These are phyloP conservation scores for Epistrophella euchroma DNA, from an alignment of 2,888 invertebrate genomes.

Conservation along the genomic window DNA sequence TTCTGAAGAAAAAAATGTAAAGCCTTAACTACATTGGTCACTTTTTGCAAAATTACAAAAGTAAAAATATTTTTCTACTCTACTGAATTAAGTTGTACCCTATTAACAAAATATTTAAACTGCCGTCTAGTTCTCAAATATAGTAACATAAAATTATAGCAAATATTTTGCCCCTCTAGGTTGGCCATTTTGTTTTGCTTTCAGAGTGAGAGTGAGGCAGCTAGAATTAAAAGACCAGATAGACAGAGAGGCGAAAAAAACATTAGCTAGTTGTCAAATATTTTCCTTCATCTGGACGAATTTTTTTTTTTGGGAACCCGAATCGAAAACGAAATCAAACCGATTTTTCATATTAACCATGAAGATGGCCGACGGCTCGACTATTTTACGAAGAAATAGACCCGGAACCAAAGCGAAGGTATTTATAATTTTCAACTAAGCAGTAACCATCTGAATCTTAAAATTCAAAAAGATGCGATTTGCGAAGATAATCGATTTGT, in stretches of 20 bases:
- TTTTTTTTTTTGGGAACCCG: constrained; percentile 63
- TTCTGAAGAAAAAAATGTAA: too few relatives aligned
- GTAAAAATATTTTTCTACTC: too few relatives aligned
- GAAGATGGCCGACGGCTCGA: constrained; percentile 94
- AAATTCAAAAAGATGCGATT: constrained; percentile 2
- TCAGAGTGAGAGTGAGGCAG: constrained; percentile 65
- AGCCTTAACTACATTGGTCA: too few relatives aligned
- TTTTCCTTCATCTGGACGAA: constrained; percentile 69
- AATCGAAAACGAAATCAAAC: constrained; percentile 67
- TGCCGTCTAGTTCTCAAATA: constrained; percentile 39
- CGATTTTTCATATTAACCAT: constrained; percentile 83
- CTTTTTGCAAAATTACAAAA: too few relatives aligned
- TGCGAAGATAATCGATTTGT: constrained; percentile 62
- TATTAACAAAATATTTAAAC: background rate
- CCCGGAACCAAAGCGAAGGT: constrained; percentile 96
- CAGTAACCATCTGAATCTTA: constrained; percentile 51
- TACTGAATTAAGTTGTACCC: too few relatives aligned
- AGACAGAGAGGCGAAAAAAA: constrained; percentile 65
- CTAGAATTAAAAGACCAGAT: constrained; percentile 61
- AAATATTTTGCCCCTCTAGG: constrained; percentile 36
- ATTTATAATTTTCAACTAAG: constrained; percentile 72
- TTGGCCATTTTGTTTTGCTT: constrained; percentile 63
- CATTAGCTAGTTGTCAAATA: constrained; percentile 63
- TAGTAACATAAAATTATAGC: constrained; percentile 27
- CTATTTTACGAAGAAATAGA: constrained; percentile 93